Evolutionary conservation across 2,888 invertebrate species (phyloP), one percentile per base, ranked within the genome.

Genomic region (Patella depressa): DNA sequence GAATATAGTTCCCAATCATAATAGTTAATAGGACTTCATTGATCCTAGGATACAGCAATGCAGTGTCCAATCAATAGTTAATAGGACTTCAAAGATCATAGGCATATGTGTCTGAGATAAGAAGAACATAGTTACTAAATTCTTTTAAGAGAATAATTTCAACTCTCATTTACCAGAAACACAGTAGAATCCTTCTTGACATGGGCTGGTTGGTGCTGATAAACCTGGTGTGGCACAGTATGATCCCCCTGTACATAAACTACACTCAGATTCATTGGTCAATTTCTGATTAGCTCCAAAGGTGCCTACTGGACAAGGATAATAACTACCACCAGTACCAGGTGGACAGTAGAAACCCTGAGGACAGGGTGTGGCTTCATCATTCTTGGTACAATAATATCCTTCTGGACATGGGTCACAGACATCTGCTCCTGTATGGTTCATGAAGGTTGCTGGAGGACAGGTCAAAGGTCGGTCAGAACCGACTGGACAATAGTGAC

Each of bases 231-330:
- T 83, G 74, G 86, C 88, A 82, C 90, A 90, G 83, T 87, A 89
- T 53, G n/a, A 83, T 15, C 90, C 90, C 9, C 87, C 87, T 0
- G 84, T 83, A 82, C 90, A 90, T 9, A 79, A 83, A 34, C 86
- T 85, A 77, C 90, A 90, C 24, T 90, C 88, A 3, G 87, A 80
- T 75, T 82, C 85, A 76, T 86, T 86, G 15, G 83, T 81, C 71
- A 90, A 82, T 65, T 84, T 85, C 11, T 75, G 79, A 7, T 82
- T 86, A n/a, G 86, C 85, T 12, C 90, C 90, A 83, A 87, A 90
- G 11, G 89, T 90, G 70, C 90, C 90, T 73, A 86, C 82, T 7
- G 90, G 90, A 79, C 90, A 90, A 7, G 89, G 87, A 53, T 83
- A 75, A 74, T 85, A 82, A 65, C 81, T 83, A 24, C 82, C 80